A percentile compares a stretch with the other conserved stretches of the same genome.
phyloP scores from a whole-genome alignment of 2,113 vertebrate species.

The Felis catus region F.catus_Fca126_mat1.0 CM031423.1:77055001-77055500 shows the following conservation, averaged over 20 bases:
- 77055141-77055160: not conserved
- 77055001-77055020: not conserved
- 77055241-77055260: not conserved
- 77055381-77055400: not conserved
- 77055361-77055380: not conserved
- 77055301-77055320: not conserved
- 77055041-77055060: not conserved
- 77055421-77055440: not conserved
- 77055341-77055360: not conserved
- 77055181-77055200: not conserved
- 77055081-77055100: not conserved
- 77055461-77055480: too few relatives aligned
- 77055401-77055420: not conserved
- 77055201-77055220: not conserved
- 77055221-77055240: not conserved
- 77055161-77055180: not conserved
- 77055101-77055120: not conserved
- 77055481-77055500: not conserved
- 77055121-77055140: not conserved
- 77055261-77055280: not conserved
- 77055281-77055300: not conserved
- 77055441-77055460: not conserved
- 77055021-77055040: not conserved
- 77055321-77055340: not conserved
- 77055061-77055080: fast-evolving